A percentile compares a stretch with the other conserved stretches of the same genome.
Conservation (phyloP, 2,797 vertebrate genomes). For the Pseudotriccus pelzelni region DNA sequence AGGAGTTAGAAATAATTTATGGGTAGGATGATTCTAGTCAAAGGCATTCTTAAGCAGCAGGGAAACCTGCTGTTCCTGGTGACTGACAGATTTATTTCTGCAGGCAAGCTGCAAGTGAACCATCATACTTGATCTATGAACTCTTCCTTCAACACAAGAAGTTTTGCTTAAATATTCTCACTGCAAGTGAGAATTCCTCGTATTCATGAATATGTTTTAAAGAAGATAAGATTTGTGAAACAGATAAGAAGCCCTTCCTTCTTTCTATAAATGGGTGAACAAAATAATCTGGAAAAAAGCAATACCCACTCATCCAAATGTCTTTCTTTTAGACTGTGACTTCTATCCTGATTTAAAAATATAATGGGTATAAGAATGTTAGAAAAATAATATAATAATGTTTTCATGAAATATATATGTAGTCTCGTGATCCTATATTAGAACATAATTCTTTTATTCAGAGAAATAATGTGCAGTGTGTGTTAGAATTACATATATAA, state of each 20-base stretch:
- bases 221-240: not conserved
- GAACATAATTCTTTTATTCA: not conserved
- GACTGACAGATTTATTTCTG: slow-evolving; percentile 4
- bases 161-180: too few relatives aligned
- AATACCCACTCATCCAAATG: not conserved
- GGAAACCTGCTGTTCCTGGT: not conserved
- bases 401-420: not conserved
- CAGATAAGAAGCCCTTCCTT: not conserved
- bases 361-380: not conserved
- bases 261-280: not conserved
- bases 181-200: not conserved
- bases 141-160: not conserved
- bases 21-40: not conserved
- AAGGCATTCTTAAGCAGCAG: not conserved
- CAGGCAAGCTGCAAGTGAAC: not conserved
- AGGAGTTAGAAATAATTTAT: not conserved
- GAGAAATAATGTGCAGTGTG: not conserved
- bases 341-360: not conserved
- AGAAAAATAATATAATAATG: not conserved
- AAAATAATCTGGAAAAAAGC: not conserved
- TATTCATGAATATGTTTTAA: not conserved
- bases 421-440: not conserved
- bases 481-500: not conserved
- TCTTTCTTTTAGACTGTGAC: not conserved
- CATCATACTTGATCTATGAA: not conserved